A percentile compares a stretch with the other conserved stretches of the same genome.
phyloP scores from a whole-genome alignment of 2,888 invertebrate species.

The Metopia argyrocephala region DNA sequence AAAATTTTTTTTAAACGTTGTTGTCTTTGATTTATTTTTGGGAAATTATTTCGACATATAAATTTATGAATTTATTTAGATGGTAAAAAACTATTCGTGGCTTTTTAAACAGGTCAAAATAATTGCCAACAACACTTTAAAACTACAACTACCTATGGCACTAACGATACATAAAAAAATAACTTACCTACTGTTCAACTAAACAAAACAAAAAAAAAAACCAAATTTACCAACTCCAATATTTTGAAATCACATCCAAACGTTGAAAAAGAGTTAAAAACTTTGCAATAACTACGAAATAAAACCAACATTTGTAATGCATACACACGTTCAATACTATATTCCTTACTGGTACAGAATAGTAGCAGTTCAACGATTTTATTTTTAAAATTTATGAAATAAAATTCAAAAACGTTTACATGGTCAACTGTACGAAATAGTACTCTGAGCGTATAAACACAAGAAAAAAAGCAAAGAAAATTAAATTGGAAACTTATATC shows the following conservation, averaged over 20 bases:
- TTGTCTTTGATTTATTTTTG: too few relatives aligned
- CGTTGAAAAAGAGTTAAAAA: slow-evolving; percentile 19
- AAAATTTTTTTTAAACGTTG: too few relatives aligned
- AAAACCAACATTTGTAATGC: slow-evolving; percentile 25
- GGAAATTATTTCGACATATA: too few relatives aligned
- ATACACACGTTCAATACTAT: slow-evolving; percentile 8
- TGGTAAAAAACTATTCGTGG: slow-evolving; percentile 22
- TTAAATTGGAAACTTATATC: slow-evolving; percentile 29
- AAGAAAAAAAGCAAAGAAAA: slow-evolving; percentile 15
- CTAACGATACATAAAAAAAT: neutral
- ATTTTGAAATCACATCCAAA: slow-evolving; percentile 38
- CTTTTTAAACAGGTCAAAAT: slow-evolving; percentile 53
- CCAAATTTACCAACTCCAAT: slow-evolving; percentile 12
- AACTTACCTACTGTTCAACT: too few relatives aligned
- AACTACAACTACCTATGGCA: slow-evolving; percentile 24
- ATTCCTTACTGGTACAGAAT: neutral
- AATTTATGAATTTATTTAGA: too few relatives aligned
- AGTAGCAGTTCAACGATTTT: slow-evolving; percentile 38
- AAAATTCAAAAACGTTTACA: slow-evolving; percentile 59
- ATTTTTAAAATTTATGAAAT: slow-evolving; percentile 56
- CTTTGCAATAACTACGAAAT: slow-evolving; percentile 19
- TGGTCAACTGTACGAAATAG: slow-evolving; percentile 53
- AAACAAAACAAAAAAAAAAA: too few relatives aligned
- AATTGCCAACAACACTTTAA: slow-evolving; percentile 55
- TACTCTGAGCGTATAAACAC: slow-evolving; percentile 25